Evolutionary conservation across 1,140 invertebrate genomes (phyloP), one percentile per base, ranked within the genome.

Genomic region (Aphelenchoides fujianensis): DNA sequence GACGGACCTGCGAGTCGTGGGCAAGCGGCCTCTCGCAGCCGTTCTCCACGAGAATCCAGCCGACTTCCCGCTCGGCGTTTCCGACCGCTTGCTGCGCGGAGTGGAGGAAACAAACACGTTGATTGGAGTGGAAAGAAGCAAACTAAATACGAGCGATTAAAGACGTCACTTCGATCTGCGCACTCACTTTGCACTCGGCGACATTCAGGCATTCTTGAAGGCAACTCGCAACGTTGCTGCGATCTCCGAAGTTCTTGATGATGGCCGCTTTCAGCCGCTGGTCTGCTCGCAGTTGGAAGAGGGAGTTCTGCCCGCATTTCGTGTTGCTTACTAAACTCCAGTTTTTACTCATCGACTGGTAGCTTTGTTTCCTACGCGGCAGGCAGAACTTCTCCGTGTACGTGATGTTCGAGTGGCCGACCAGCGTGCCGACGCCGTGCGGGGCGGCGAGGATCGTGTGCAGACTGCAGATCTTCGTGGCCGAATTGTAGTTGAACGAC

Each of bases 361-460:
- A n/a, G n/a, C n/a, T n/a, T n/a, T n/a, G 19, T 28, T 19, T 7
- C 53, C 35, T 66, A 76, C 74, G 19, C 27, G 74, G 74, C 31
- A 76, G 32, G 30, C 74, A 76, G 69, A 76, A 76, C 62, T 76
- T 76, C 64, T 76, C 74, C 7, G 71, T 55, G 37, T 76, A 76
- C 37, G 70, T 76, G 12, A 74, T 64, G 28, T 76, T 53, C 30
- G 67, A 69, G 36, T 76, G 76, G 30, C 74, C 75, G 30, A 76
- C 70, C 27, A 76, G 57, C 23, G 52, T 74, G 34, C 74, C 74
- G 28, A 69, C 69, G 3, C 74, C 74, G 34, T 76, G 74, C 9
- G 74, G 74, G 31, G 72, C 57, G 2, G 74, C 74, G 9, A 76
- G 52, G 70, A 77, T 74, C 12, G 37, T 66, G 34, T 77, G 69